Evolutionary conservation across 37 sponge, comb jelly and placozoan species (phyloP).

Genomic region (Cladorhizidae sp.): DNA sequence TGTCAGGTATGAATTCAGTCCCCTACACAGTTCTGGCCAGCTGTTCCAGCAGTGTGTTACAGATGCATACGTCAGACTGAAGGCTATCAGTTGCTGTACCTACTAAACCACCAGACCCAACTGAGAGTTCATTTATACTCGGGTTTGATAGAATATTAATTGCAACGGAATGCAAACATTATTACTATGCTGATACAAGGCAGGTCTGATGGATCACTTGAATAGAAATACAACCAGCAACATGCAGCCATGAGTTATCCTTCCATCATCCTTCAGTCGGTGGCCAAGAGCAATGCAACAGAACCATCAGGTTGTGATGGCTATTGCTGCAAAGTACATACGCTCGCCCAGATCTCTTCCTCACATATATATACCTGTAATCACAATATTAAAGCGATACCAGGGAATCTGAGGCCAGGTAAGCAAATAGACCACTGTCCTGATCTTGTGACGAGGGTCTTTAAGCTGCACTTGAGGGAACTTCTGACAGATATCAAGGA

Average conservation of each 20-base stretch:
- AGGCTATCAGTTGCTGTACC: not conserved
- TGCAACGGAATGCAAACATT: not conserved
- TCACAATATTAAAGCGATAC: not conserved
- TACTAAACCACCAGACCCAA: not conserved
- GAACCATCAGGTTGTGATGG: not conserved
- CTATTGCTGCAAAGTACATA: too few relatives aligned
- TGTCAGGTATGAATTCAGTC: not conserved
- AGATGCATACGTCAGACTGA: constrained; percentile 8
- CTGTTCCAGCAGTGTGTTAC: not conserved
- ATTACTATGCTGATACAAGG: not conserved
- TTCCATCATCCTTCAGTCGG: not conserved
- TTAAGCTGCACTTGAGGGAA: too few relatives aligned
- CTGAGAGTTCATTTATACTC: constrained; percentile 5
- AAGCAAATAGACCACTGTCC: too few relatives aligned
- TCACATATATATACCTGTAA: too few relatives aligned
- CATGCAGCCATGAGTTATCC: not conserved
- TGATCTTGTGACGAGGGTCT: too few relatives aligned
- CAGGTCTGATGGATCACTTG: constrained; percentile 7
- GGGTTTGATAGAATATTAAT: not conserved
- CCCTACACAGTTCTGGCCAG: constrained; percentile 1
- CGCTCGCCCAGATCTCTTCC: too few relatives aligned
- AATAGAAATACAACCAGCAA: not conserved
- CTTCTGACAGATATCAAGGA: constrained; percentile 4
- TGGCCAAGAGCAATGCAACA: constrained; percentile 3
- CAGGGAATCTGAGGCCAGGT: too few relatives aligned